Percentiles rank a stretch among this genome's conserved stretches.
Evolutionary conservation across 2,888 invertebrate species (phyloP).

Genomic region (Quadriops clusia): DNA sequence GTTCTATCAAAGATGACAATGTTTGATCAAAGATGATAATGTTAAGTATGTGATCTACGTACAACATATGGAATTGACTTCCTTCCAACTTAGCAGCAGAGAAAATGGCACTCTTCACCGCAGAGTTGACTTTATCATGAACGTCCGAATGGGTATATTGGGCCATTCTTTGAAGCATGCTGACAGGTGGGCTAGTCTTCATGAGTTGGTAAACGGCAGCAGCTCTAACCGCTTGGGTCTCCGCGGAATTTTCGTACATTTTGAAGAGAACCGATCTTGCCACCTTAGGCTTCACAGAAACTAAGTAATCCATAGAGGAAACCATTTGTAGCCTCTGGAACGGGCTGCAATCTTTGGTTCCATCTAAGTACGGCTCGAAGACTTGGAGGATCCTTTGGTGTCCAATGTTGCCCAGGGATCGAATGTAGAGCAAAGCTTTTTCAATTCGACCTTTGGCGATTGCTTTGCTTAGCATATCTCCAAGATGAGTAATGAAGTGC

Average conservation of each 20-base stretch:
- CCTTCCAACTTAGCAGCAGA: no score
- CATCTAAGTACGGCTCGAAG: slow-evolving; percentile 58
- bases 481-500: slow-evolving; percentile 49
- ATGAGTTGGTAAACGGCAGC: slow-evolving; percentile 51
- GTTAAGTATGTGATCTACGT: no score
- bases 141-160: slow-evolving; percentile 52
- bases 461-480: slow-evolving; percentile 42
- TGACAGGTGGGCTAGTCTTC: slow-evolving; percentile 45
- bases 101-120: no score
- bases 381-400: slow-evolving; percentile 47
- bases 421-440: slow-evolving; percentile 48
- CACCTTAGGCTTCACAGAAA: slow-evolving; percentile 39
- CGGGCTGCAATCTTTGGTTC: slow-evolving; percentile 39
- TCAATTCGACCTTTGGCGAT: slow-evolving; percentile 42
- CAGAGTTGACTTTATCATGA: slow-evolving; percentile 51
- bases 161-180: slow-evolving; percentile 60
- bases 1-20: no score
- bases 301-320: slow-evolving; percentile 42
- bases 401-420: slow-evolving; percentile 53
- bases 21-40: no score
- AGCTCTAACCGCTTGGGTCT: slow-evolving; percentile 51
- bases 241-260: slow-evolving; percentile 53
- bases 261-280: slow-evolving; percentile 49
- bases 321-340: slow-evolving; percentile 56
- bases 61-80: no score